Base-by-base conservation (phyloP, 2,888 invertebrate genomes). In the Dascillus cervinus region DNA sequence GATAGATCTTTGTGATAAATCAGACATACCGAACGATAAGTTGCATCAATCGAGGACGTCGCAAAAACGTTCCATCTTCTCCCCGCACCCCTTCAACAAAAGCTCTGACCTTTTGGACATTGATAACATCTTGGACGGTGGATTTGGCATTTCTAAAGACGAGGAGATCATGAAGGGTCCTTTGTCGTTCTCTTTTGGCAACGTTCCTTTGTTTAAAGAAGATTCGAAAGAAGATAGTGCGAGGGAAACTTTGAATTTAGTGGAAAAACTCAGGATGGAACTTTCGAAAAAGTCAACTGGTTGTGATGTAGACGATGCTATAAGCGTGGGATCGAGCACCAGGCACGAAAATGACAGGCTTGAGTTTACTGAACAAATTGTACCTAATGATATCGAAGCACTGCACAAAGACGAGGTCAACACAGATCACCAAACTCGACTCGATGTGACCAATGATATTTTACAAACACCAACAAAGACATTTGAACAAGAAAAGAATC, bases 161-260 rank as follows among this genome's bases (percentile, higher is more conserved):
- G 63, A 63, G 35, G 79, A 79, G 48, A 67, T 75, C 21, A 69
- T 73, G 53, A 76, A 77, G 51, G 60, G 67, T 1, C 74, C 79
- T 0, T 57, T 74, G 6, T 63, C 70, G 1, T 82, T 82, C 56
- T 72, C 74, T 3, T 75, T 79, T 34, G 75, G 73, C 43, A 74
- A 75, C 23, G 77, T 79, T 42, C 70, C 52, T 66, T 36, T 82
- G 41, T 79, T 82, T 53, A 80, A 82, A 53, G 83, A 83, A 54
- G 84, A 85, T 55, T 77, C 82, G 2, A 83, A 83, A 55, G 89
- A 89, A 58, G 83, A 84, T 50, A 83, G 83, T 47, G 83, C 84
- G 0, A 72, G 84, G 40, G 89, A 87, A 58, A 90, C 90, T 0
- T 66, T 85, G 37, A 82, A 87, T 64, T 69, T 91, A 13, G 84